These are phyloP conservation scores for Chymomyza caudatula DNA, from an alignment of 2,888 invertebrate species.

Conservation along the genomic window DNA sequence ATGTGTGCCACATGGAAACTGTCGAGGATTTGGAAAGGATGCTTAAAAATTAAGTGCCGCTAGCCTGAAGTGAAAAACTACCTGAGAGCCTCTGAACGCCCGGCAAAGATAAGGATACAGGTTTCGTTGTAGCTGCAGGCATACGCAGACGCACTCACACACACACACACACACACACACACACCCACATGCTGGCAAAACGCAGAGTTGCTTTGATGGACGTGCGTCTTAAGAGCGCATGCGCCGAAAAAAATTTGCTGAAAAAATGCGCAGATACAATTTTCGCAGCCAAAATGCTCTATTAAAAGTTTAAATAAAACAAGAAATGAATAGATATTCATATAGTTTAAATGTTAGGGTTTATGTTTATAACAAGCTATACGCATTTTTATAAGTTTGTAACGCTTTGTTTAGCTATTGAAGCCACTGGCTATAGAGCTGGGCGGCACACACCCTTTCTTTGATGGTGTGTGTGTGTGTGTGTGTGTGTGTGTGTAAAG, in stretches of 20 bases:
- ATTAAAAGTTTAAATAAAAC: constrained; percentile 47
- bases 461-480: background rate
- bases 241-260: constrained; percentile 56
- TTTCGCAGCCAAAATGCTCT: constrained; percentile 22
- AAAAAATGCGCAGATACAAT: constrained; percentile 35
- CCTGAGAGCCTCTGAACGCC: constrained; percentile 33
- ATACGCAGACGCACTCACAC: constrained; percentile 27
- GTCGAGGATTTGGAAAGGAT: constrained; percentile 53
- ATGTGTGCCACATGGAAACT: constrained; percentile 64
- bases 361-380: background rate
- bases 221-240: constrained; percentile 47
- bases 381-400: background rate
- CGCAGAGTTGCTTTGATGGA: constrained; percentile 62
- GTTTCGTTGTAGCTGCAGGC: constrained; percentile 8
- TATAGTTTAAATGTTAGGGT: background rate
- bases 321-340: background rate
- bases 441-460: constrained; percentile 46
- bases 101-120: constrained; percentile 40
- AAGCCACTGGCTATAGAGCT: background rate
- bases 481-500: constrained; percentile 18
- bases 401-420: background rate
- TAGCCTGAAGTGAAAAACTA: constrained; percentile 55
- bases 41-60: constrained; percentile 44
- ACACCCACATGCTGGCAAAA: constrained; percentile 14
- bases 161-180: constrained; percentile 15